Percentiles rank a stretch among this genome's conserved stretches.
These are phyloP conservation scores for Caenorhabditis afra DNA, from an alignment of 2,888 invertebrate species.

Conservation along the genomic window DNA sequence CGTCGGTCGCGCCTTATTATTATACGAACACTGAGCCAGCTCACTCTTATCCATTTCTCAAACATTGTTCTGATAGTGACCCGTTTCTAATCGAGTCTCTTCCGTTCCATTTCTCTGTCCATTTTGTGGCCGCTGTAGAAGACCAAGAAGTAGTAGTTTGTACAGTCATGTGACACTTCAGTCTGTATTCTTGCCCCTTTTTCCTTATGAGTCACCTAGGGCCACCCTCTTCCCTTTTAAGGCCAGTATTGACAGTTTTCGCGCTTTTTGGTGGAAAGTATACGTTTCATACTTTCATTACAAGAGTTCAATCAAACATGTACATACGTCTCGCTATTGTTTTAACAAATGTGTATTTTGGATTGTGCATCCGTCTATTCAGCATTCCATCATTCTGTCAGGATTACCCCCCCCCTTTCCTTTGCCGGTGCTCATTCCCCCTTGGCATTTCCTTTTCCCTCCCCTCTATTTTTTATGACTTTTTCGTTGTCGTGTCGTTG, in stretches of 20 bases:
- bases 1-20: conserved; percentile 38
- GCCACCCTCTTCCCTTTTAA: no score
- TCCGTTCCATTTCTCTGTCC: background rate
- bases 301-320: background rate
- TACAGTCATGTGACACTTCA: conserved; percentile 46
- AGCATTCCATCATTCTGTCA: conserved; percentile 53
- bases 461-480: conserved; percentile 54
- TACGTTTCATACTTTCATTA: conserved; percentile 13
- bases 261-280: background rate
- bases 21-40: conserved; percentile 54
- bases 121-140: background rate
- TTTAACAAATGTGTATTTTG: background rate
- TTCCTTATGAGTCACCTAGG: conserved; percentile 19
- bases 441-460: conserved; percentile 3
- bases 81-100: background rate
- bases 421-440: conserved; percentile 12
- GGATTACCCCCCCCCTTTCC: conserved; percentile 26
- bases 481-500: conserved; percentile 42
- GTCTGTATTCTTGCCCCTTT: conserved; percentile 26
- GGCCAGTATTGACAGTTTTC: conserved; percentile 30
- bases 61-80: conserved; percentile 35
- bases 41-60: conserved; percentile 33
- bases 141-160: conserved; percentile 15
- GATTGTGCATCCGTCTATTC: conserved; percentile 1
- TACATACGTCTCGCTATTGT: no score